These are phyloP conservation scores for Lithophane semibrunnea DNA, from an alignment of 2,888 invertebrate species.

Conservation along the genomic window DNA sequence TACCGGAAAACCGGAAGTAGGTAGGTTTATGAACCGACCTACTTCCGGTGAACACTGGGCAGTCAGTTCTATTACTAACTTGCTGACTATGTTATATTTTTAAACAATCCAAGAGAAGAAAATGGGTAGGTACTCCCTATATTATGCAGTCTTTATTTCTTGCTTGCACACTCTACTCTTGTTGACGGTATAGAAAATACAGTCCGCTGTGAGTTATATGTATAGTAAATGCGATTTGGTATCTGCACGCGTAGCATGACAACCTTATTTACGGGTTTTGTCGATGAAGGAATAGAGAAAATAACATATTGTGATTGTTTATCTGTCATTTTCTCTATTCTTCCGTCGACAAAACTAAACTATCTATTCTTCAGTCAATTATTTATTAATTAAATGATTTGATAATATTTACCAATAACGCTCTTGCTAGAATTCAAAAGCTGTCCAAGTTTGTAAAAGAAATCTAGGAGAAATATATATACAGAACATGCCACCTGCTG, in stretches of 20 bases:
- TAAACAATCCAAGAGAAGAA: neutral
- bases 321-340: no score
- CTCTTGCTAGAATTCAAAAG: neutral
- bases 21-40: neutral
- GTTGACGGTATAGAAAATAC: no score
- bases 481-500: no score
- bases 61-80: neutral
- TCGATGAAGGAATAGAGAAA: no score
- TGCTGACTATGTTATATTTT: conserved; percentile 10
- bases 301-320: no score
- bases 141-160: conserved; percentile 1
- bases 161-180: neutral
- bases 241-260: neutral
- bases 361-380: neutral
- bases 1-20: no score
- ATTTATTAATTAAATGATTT: neutral
- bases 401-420: neutral
- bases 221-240: neutral
- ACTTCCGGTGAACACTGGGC: neutral
- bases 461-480: no score
- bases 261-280: no score
- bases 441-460: neutral
- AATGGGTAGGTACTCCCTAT: neutral
- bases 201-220: neutral
- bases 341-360: no score